These are phyloP conservation scores for Nipponia nippon DNA, from an alignment of 2,113 vertebrate species.

Conservation along the genomic window DNA sequence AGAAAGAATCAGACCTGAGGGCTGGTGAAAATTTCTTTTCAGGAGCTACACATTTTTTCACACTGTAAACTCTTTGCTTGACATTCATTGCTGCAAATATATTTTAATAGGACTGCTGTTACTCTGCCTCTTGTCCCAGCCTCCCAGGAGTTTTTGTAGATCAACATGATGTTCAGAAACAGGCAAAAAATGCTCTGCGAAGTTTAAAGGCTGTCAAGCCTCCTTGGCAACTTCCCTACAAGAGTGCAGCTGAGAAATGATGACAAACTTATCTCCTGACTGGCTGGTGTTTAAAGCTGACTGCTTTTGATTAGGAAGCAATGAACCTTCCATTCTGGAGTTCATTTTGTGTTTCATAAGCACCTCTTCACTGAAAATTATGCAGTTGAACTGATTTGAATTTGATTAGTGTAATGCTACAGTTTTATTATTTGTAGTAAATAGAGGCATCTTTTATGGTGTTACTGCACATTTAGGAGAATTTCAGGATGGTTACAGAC, in stretches of 20 bases:
- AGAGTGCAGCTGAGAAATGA: slow-evolving; percentile 31
- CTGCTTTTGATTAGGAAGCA: slow-evolving; percentile 52
- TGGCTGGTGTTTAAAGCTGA: slow-evolving; percentile 60
- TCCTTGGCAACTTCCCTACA: slow-evolving; percentile 45
- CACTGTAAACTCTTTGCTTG: background rate
- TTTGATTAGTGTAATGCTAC: slow-evolving; percentile 39
- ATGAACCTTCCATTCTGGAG: slow-evolving; percentile 42
- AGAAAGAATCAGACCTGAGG: background rate
- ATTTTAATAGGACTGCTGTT: slow-evolving; percentile 23
- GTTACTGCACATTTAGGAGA: slow-evolving; percentile 5
- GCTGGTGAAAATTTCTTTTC: background rate
- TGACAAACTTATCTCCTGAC: slow-evolving; percentile 50
- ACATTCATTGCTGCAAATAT: background rate
- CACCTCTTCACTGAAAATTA: slow-evolving; percentile 42
- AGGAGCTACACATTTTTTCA: background rate
- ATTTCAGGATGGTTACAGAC: slow-evolving; percentile 4
- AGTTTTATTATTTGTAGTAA: slow-evolving; percentile 56
- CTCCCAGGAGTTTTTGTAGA: background rate
- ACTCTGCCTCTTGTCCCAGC: background rate
- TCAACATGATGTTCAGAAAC: background rate
- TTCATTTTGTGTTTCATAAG: slow-evolving; percentile 55
- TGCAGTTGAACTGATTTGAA: slow-evolving; percentile 27
- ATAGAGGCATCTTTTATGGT: background rate
- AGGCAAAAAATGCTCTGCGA: background rate
- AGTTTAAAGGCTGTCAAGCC: slow-evolving; percentile 47